Conservation (phyloP, 2,113 vertebrate genomes). For the Cinclus cinclus region DNA sequence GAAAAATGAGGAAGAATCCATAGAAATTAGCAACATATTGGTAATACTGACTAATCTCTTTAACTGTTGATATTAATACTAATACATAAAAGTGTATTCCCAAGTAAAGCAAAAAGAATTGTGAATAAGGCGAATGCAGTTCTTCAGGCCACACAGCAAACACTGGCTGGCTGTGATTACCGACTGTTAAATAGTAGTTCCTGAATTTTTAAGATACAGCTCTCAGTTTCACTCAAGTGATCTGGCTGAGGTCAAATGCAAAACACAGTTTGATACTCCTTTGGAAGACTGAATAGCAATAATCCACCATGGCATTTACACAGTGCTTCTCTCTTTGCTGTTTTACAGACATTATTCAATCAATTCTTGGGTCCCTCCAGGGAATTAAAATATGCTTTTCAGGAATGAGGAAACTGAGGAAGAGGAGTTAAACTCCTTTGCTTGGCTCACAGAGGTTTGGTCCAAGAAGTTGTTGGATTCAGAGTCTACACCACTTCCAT, state of each 20-base stretch:
- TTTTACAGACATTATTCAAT: neutral
- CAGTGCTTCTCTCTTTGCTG: neutral
- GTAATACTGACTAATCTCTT: neutral
- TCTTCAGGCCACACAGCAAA: neutral
- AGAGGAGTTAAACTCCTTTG: neutral
- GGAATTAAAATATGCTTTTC: neutral
- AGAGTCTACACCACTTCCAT: accelerated
- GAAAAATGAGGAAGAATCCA: neutral
- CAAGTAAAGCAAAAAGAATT: neutral
- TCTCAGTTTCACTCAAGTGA: neutral
- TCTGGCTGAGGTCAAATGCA: neutral
- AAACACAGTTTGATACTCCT: neutral
- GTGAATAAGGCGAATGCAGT: neutral
- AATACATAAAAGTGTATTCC: neutral
- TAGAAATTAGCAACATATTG: neutral
- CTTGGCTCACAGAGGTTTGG: neutral
- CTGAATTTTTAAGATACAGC: neutral
- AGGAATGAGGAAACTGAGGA: neutral
- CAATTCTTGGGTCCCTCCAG: neutral
- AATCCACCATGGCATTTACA: neutral
- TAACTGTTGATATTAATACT: neutral
- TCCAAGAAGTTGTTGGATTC: neutral
- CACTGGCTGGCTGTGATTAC: neutral
- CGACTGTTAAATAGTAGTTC: neutral
- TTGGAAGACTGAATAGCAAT: neutral